Base-by-base conservation (phyloP, 2,113 vertebrate species). In the Sminthopsis crassicaudata region DNA sequence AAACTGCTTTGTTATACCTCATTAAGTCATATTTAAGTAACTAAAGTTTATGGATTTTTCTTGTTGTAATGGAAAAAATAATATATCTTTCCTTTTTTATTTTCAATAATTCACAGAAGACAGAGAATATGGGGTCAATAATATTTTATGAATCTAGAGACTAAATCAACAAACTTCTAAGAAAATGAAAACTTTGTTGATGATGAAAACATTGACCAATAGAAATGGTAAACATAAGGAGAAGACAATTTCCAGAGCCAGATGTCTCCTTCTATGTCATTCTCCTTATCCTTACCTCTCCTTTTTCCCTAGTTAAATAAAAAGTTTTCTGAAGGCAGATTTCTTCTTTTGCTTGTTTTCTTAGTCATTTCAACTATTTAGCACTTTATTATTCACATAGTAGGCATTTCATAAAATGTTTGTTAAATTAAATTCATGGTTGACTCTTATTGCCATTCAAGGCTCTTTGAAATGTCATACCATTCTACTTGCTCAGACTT, bases 41-140 rank as follows among this genome's bases (percentile, higher is more conserved):
- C 90, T 96, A 96, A 98, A 95, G 24, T 93, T 76, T 95, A 90
- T 93, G 55, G 90, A 57, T 94, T 88, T 94, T 95, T 91, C 60
- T 54, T 36, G 91, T 94, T 1, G 46, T 0, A 36, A 88, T 6
- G 96, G 84, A 76, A 46, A 98, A n/a, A n/a, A n/a, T 7, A 48
- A 48, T 48, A 48, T 30, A 42, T 42, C 5, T 84, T 84, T 42
- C n/a, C 6, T 42, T 42, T 84, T 42, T 84, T 84, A 23, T 22
- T 84, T 42, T 84, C 42, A 42, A 67, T 8, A 84, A 84, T 84
- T 84, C n/a, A 84, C 67, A 42, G 67, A 22, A 84, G n/a, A 7
- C n/a, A 2, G n/a, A 42, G n/a, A 6, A 42, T 23, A 8, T 84
- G 5, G 16, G 36, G 36, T 76, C 36, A n/a, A 76, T 42, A 42